phyloP scores from a whole-genome alignment of 2,797 vertebrate genomes.

The Australoheros facetus region DNA sequence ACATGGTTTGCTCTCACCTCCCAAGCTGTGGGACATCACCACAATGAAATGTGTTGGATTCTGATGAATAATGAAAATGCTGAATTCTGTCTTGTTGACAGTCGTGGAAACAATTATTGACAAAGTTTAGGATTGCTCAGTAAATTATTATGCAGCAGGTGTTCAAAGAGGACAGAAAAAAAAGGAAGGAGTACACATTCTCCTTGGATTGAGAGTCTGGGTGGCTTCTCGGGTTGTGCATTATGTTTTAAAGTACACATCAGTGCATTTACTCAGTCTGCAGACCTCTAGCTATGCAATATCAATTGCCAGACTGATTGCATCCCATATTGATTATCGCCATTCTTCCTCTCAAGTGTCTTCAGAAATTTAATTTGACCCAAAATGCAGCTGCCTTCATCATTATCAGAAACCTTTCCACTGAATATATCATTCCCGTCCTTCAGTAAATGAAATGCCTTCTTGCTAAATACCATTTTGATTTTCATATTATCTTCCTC shows the following conservation, averaged over 20 bases:
- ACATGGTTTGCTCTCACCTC: slow-evolving; percentile 4
- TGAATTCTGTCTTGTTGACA: slow-evolving; percentile 1
- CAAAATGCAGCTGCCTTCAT: not conserved
- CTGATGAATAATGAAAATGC: slow-evolving; percentile 26
- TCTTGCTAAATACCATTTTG: not conserved
- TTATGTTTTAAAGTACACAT: not conserved
- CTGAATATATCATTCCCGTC: not conserved
- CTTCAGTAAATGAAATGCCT: not conserved
- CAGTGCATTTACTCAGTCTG: not conserved
- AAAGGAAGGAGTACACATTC: not conserved
- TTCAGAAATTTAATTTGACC: not conserved
- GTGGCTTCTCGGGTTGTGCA: not conserved
- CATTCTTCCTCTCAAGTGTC: not conserved
- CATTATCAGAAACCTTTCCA: slow-evolving; percentile 1
- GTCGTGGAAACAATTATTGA: not conserved
- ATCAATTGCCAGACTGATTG: not conserved
- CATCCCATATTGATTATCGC: not conserved
- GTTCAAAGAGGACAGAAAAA: not conserved
- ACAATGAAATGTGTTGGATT: slow-evolving; percentile 19
- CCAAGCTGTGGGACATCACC: slow-evolving; percentile 8
- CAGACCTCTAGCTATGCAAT: not conserved
- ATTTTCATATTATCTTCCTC: not conserved
- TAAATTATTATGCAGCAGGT: slow-evolving; percentile 2
- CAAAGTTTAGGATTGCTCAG: not conserved
- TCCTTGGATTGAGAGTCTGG: not conserved